These are phyloP conservation scores for Drosophila lacteicornis DNA, from an alignment of 1,140 invertebrate species.

Conservation along the genomic window DNA sequence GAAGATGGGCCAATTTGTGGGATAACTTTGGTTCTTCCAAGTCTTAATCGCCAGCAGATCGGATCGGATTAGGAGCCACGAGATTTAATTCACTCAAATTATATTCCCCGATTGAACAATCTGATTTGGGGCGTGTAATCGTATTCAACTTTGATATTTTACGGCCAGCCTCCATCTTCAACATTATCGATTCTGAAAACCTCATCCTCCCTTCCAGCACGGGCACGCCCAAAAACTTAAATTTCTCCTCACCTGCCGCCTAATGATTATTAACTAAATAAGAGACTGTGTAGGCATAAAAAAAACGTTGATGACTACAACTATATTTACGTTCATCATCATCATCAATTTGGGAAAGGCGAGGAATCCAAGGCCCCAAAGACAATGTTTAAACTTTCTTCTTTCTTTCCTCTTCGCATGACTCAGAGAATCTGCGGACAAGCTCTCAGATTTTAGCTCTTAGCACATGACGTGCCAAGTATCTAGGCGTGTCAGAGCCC, in stretches of 20 bases:
- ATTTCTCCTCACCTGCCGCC: slow-evolving; percentile 46
- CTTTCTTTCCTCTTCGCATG: slow-evolving; percentile 43
- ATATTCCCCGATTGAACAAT: slow-evolving; percentile 28
- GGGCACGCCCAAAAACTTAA: slow-evolving; percentile 11
- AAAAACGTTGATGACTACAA: slow-evolving; percentile 53
- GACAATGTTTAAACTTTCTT: slow-evolving; percentile 62
- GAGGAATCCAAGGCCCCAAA: slow-evolving; percentile 13
- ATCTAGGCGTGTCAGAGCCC: slow-evolving; percentile 50
- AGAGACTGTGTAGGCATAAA: slow-evolving; percentile 34
- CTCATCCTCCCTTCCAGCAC: background rate
- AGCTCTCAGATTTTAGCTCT: slow-evolving; percentile 41
- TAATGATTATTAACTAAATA: slow-evolving; percentile 69
- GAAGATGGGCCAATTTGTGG: slow-evolving; percentile 30
- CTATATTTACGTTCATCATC: slow-evolving; percentile 37
- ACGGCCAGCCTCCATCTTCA: slow-evolving; percentile 9
- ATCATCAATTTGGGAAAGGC: slow-evolving; percentile 28
- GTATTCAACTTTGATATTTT: slow-evolving; percentile 26
- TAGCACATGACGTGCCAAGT: slow-evolving; percentile 47
- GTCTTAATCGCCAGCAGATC: slow-evolving; percentile 14
- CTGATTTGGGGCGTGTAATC: slow-evolving; percentile 17
- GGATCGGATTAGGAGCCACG: slow-evolving; percentile 12
- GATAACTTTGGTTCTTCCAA: slow-evolving; percentile 5
- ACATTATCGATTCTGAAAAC: background rate
- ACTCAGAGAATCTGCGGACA: slow-evolving; percentile 54
- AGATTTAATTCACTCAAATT: slow-evolving; percentile 30